Evolutionary conservation across 2,113 vertebrate species (phyloP), one percentile per base, ranked within the genome.

Genomic region (Gallinago undulata): DNA sequence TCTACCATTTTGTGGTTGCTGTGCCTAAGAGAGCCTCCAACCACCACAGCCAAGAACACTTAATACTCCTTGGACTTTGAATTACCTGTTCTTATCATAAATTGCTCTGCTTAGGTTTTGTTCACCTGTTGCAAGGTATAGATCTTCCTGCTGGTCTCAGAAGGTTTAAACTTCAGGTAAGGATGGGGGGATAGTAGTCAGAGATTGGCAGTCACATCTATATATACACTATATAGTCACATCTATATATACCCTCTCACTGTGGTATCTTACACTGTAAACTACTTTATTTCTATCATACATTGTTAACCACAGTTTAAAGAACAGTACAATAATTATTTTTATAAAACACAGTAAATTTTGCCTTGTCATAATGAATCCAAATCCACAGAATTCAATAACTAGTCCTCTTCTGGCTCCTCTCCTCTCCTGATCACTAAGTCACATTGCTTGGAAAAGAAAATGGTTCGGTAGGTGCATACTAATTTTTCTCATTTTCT

Each of bases 391-490:
- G 25, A 85, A 78, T 66, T 78, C 25, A 91, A 0, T 43, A 91
- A 31, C 35, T 66, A 39, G 53, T 43, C 22, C 30, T 48, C 25
- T 85, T 69, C 17, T 16, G 13, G 5, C 5, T 66, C 2, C 56
- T 51, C 41, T 78, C 82, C 13, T 74, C 14, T 86, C 28, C 19
- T 74, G 60, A 70, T 57, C 33, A 56, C 23, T 45, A 59, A 68
- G 17, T 43, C 30, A 56, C 2, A 13, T 45, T 60, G 18, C 39
- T 63, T 33, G 8, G 24, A 88, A 88, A 78, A 66, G 5, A 51
- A 43, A 86, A 67, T 0, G 0, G 3, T 37, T 51, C 56, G 9
- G 4, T 70, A 74, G 4, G 11, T 30, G 60, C 30, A 53, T 21
- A 62, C 5, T 9, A 7, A 7, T 47, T 77, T 73, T 84, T 72